Evolutionary conservation across 64 coral and sea anemone species (phyloP).

Genomic region (Dendrophyllia cribrosa): DNA sequence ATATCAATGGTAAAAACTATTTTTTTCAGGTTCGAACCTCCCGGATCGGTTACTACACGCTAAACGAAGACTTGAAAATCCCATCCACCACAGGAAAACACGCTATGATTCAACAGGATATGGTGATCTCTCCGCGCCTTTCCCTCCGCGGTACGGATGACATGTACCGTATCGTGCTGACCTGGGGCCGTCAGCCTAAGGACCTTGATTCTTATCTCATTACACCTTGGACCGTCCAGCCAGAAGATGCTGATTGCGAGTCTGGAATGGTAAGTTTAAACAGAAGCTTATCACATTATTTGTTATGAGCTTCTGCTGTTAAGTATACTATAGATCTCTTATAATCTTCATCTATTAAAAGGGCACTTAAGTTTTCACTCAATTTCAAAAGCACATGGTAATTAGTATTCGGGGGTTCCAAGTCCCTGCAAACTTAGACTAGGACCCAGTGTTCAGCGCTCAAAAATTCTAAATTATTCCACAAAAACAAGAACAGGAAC

Average conservation of each 20-base stretch:
- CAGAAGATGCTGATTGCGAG: conserved; percentile 18
- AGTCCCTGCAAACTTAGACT: too few relatives aligned
- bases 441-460: too few relatives aligned
- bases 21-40: conserved; percentile 68
- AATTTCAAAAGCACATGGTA: too few relatives aligned
- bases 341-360: too few relatives aligned
- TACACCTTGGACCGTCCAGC: conserved; percentile 40
- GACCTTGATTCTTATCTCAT: conserved; percentile 82
- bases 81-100: conserved; percentile 28
- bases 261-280: conserved; percentile 65
- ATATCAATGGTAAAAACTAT: too few relatives aligned
- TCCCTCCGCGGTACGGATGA: conserved; percentile 70
- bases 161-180: conserved; percentile 80
- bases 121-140: conserved; percentile 79
- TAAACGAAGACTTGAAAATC: conserved; percentile 72
- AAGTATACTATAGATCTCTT: too few relatives aligned
- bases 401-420: too few relatives aligned
- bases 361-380: too few relatives aligned
- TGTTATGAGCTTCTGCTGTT: too few relatives aligned
- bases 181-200: conserved; percentile 76
- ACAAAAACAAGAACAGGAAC: too few relatives aligned
- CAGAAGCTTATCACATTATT: too few relatives aligned
- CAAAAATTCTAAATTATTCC: too few relatives aligned
- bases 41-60: conserved; percentile 79
- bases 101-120: conserved; percentile 66